Evolutionary conservation across 2,888 invertebrate species (phyloP), one percentile per base, ranked within the genome.

Genomic region (Oeneis ivallda): DNA sequence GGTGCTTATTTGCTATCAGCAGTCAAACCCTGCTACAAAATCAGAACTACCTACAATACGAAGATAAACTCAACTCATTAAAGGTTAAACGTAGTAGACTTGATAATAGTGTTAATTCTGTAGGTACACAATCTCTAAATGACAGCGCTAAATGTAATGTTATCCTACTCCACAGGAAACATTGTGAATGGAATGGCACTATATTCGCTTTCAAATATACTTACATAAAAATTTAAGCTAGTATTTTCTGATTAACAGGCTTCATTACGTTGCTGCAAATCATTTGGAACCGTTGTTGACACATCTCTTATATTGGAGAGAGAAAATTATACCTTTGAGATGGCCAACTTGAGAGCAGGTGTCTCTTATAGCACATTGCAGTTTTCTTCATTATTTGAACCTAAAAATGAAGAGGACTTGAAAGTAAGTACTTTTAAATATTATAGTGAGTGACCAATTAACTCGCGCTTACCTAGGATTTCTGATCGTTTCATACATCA

Each of bases 301-400:
- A 62, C 65, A 3, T 49, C 63, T 2, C 64, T 71, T 58, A 63
- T 73, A 26, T 62, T 66, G 8, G 71, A 67, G 9, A 65, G 56
- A 2, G 74, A 74, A 45, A 64, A 71, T 43, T 76, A 61, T 34
- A 54, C 59, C 1, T 73, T 70, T 58, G 75, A 73, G 2, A 69
- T 76, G 71, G 47, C 43, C n/a, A 32, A 71, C 32, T 61, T 76
- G 65, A 50, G 39, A 0, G 64, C 60, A 8, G 64, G 57, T 8
- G 66, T 73, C 17, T 66, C 71, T 7, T 76, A 72, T 53, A 37
- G 11, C 7, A 58, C 68, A 0, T 32, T 70, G 5, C 67, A 72
- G 56, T 69, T 75, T 54, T 56, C 68, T 8, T 37, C 70, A 1
- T 32, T 71, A 2, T 65, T 75, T 5, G 60, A 61, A 9, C n/a